A percentile compares a stretch with the other conserved stretches of the same genome.
These are phyloP conservation scores for Adelphocoris suturalis DNA, from an alignment of 2,888 invertebrate species.

Conservation along the genomic window DNA sequence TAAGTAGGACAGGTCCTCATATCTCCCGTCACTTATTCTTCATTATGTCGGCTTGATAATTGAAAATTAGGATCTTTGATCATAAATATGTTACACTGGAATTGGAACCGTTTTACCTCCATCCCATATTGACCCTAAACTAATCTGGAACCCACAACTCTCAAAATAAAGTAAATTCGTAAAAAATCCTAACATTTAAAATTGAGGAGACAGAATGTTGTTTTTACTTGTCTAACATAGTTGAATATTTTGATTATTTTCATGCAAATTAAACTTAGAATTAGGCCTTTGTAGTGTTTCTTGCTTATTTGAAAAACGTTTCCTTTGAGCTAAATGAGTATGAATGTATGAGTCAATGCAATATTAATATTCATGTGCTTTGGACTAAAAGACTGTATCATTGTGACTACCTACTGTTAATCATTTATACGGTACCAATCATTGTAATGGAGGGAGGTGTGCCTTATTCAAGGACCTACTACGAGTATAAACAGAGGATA, in stretches of 20 bases:
- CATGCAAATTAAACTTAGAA: neutral
- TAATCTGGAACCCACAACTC: too few relatives aligned
- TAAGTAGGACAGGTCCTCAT: too few relatives aligned
- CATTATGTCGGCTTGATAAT: too few relatives aligned
- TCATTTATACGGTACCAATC: neutral
- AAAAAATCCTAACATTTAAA: too few relatives aligned
- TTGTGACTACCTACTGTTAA: constrained; percentile 1
- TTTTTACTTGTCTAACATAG: too few relatives aligned
- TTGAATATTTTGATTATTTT: neutral
- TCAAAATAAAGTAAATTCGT: too few relatives aligned
- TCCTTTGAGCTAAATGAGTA: neutral
- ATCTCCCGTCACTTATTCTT: too few relatives aligned
- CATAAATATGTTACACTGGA: too few relatives aligned
- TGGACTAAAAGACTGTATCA: constrained; percentile 3
- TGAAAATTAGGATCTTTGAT: too few relatives aligned
- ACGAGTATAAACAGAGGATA: neutral
- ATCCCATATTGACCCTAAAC: too few relatives aligned
- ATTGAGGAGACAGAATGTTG: too few relatives aligned
- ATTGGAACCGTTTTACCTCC: too few relatives aligned
- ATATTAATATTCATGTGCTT: neutral
- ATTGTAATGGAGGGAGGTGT: neutral
- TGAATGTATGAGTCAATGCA: neutral
- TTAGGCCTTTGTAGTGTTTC: neutral
- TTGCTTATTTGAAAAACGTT: neutral
- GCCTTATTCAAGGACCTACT: neutral